phyloP scores from a whole-genome alignment of 1,140 invertebrate species.

The Copidosoma floridanum region DNA sequence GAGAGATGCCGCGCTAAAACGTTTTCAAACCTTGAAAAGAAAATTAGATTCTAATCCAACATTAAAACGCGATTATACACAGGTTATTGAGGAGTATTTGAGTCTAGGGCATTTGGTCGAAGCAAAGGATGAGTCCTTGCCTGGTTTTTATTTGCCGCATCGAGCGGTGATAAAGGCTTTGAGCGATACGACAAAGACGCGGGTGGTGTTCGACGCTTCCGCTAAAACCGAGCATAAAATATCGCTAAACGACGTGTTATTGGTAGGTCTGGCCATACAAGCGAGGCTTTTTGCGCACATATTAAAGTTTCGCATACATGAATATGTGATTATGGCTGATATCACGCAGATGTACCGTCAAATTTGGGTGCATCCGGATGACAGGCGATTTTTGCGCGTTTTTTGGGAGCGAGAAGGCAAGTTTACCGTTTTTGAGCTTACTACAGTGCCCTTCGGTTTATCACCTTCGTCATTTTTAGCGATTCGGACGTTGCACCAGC shows the following conservation, averaged over 20 bases:
- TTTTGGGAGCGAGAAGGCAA: neutral
- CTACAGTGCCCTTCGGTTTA: neutral
- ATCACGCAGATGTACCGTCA: conserved; percentile 22
- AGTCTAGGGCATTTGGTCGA: neutral
- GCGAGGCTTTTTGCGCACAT: conserved; percentile 22
- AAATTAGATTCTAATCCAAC: neutral
- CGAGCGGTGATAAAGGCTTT: neutral
- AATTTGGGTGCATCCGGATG: neutral
- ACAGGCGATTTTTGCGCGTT: conserved; percentile 6
- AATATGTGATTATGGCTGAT: neutral
- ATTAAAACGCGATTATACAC: neutral
- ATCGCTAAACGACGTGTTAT: conserved; percentile 27
- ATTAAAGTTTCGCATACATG: conserved; percentile 16
- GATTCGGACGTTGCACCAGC: neutral
- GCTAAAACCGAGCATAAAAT: conserved; percentile 28
- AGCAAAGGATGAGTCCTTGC: neutral
- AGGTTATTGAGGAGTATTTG: neutral
- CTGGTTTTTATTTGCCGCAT: neutral
- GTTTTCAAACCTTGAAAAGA: too few species aligned
- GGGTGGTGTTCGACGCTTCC: neutral
- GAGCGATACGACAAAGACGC: neutral
- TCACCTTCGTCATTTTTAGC: conserved; percentile 24
- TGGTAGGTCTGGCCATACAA: conserved; percentile 36
- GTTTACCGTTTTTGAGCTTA: conserved; percentile 8
- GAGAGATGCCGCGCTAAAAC: too few species aligned